These are phyloP conservation scores for Esperia sulphurella DNA, from an alignment of 2,888 invertebrate species.

Conservation along the genomic window DNA sequence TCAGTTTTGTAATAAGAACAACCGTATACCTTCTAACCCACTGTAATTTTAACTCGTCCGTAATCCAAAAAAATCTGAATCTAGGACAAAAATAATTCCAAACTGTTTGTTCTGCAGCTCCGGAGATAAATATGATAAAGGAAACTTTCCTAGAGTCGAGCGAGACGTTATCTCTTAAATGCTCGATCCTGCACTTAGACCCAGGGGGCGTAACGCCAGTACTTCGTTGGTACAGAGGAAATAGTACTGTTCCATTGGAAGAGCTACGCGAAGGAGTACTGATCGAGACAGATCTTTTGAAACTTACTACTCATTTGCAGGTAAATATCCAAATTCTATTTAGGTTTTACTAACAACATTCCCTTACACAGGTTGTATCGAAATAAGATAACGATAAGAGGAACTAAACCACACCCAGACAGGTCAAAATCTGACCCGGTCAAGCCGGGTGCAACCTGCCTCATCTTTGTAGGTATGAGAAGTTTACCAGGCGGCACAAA, in stretches of 20 bases:
- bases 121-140: constrained; percentile 62
- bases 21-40: too few relatives aligned
- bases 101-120: constrained; percentile 39
- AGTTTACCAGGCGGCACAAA: too few relatives aligned
- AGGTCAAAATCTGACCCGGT: too few relatives aligned
- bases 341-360: background rate
- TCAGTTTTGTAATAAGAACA: too few relatives aligned
- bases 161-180: constrained; percentile 65
- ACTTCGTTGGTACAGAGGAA: constrained; percentile 62
- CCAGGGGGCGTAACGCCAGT: constrained; percentile 46
- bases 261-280: constrained; percentile 71
- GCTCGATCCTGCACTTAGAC: constrained; percentile 53
- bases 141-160: constrained; percentile 68
- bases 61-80: too few relatives aligned
- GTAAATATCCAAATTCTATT: constrained; percentile 23
- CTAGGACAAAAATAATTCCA: background rate
- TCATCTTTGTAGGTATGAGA: too few relatives aligned
- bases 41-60: too few relatives aligned
- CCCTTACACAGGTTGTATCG: background rate
- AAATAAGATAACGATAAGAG: too few relatives aligned
- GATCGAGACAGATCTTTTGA: constrained; percentile 63
- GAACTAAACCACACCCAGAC: too few relatives aligned
- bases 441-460: too few relatives aligned
- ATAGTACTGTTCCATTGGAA: constrained; percentile 48
- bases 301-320: constrained; percentile 64